Evolutionary conservation across 2,888 invertebrate species (phyloP).

Genomic region (Pimpla rufipes): DNA sequence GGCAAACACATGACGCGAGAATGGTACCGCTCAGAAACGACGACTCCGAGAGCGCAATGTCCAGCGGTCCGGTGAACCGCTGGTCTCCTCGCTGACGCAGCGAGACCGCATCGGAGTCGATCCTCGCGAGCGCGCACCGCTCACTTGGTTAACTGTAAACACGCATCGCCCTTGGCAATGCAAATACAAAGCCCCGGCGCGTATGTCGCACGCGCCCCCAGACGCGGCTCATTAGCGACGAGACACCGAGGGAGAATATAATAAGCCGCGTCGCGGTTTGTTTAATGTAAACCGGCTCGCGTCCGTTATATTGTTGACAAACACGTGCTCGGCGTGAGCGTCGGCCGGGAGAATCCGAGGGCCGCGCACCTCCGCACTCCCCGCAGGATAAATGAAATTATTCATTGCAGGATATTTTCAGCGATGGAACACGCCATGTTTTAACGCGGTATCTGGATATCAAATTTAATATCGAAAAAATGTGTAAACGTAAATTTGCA

Average conservation of each 20-base stretch:
- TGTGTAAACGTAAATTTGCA: too few relatives aligned
- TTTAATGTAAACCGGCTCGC: not conserved
- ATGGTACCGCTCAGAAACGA: slow-evolving; percentile 51
- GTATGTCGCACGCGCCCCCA: not conserved
- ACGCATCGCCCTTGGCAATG: slow-evolving; percentile 20
- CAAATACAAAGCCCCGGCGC: not conserved
- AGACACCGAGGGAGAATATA: slow-evolving; percentile 1
- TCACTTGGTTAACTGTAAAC: slow-evolving; percentile 45
- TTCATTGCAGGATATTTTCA: too few relatives aligned
- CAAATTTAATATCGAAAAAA: too few relatives aligned
- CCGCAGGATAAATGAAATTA: too few relatives aligned
- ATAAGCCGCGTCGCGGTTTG: not conserved
- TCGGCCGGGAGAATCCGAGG: too few relatives aligned
- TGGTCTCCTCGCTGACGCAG: not conserved
- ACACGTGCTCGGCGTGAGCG: not conserved
- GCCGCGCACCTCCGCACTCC: too few relatives aligned
- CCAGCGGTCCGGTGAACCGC: slow-evolving; percentile 14
- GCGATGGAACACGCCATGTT: too few relatives aligned
- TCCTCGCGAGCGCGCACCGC: not conserved
- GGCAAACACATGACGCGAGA: slow-evolving; percentile 64
- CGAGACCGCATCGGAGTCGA: not conserved
- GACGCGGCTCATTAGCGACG: slow-evolving; percentile 1
- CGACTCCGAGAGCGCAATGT: not conserved
- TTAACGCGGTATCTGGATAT: too few relatives aligned
- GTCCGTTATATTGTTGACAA: not conserved